Evolutionary conservation across 2,113 vertebrate species (phyloP), one percentile per base, ranked within the genome.

Genomic region (Tympanuchus pallidicinctus): DNA sequence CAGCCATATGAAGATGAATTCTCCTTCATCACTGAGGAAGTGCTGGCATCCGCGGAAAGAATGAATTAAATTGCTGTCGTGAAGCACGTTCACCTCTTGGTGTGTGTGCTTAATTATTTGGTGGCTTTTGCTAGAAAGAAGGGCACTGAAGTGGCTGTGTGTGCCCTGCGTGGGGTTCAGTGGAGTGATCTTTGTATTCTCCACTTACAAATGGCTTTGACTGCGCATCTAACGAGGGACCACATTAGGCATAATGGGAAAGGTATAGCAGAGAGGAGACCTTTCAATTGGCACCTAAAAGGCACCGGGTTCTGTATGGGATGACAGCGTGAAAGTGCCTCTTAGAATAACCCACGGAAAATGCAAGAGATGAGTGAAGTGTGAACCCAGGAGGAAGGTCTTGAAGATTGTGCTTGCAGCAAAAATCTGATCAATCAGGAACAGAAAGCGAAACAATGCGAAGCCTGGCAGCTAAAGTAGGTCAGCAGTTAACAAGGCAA

Each of bases 351-450:
- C 90, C 87, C 61, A 32, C 27, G 78, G 63, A 88, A 97, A 95
- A 97, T 64, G 90, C 90, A 66, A 40, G 93, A 93, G 92, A 93
- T 40, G 92, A 92, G 94, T 92, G 86, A 93, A 94, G 94, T 57
- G 78, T 90, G 96, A 95, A 83, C 92, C 95, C 92, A 78, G 91
- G 95, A 96, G 84, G 91, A 96, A 95, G 91, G 91, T 89, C 90
- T 94, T 82, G 74, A 94, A 86, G 94, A 86, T 45, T 92, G 84
- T 75, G 89, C 95, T 97, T 34, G 89, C 94, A 96, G 95, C 93
- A 96, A 93, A 95, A 91, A 82, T 67, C 79, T 97, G 95, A 97
- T 97, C 97, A 97, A 94, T 96, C 2, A 79, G 75, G 94, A 90
- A 32, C 50, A 40, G 84, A 42, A 87, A 84, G 86, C 79, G 93